Conservation (phyloP, 2,113 vertebrate genomes). For the Myrmecobius fasciatus region DNA sequence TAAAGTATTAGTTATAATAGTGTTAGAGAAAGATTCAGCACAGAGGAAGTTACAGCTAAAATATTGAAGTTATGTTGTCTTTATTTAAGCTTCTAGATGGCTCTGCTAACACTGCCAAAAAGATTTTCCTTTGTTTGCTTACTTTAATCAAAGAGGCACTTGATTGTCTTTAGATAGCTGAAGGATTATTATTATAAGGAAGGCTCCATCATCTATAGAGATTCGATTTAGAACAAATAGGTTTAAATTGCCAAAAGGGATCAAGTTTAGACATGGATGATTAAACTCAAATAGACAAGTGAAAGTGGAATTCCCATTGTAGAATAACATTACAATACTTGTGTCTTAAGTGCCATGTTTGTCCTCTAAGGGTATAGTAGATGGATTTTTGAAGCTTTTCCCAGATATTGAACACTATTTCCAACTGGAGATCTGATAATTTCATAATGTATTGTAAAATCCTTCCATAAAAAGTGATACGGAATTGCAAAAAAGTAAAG, state of each 20-base stretch:
- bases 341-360: neutral
- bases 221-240: conserved; percentile 16
- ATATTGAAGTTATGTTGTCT: neutral
- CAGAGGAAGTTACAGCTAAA: neutral
- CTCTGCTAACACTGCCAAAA: neutral
- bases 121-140: neutral
- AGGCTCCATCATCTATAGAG: neutral
- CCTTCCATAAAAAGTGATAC: neutral
- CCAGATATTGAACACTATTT: neutral
- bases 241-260: conserved; percentile 2
- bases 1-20: neutral
- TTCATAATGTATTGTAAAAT: neutral
- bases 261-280: neutral
- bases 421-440: neutral
- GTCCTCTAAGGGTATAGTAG: neutral
- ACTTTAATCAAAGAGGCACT: neutral
- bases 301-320: neutral
- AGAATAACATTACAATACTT: neutral
- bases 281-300: neutral
- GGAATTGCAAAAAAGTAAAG: neutral
- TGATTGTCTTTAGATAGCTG: neutral
- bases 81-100: neutral
- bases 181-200: conserved; percentile 3
- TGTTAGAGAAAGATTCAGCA: neutral
- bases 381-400: neutral